Evolutionary conservation across 1,140 invertebrate species (phyloP).

Genomic region (Lamellibrachia luymesi): DNA sequence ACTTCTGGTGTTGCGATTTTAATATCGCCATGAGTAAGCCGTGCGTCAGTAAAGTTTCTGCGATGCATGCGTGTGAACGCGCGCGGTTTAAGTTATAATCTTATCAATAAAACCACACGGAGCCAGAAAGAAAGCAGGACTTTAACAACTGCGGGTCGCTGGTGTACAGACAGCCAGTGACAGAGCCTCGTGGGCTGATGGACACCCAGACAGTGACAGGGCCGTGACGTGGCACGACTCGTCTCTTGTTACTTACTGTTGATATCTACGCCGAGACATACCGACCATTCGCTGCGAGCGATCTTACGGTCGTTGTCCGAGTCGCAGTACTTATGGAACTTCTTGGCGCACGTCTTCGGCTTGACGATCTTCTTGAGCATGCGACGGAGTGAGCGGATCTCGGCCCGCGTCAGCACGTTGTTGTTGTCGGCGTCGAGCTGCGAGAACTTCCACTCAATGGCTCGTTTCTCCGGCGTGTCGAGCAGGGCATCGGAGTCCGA

Average conservation of each 20-base stretch:
- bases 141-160: too few species aligned
- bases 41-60: neutral
- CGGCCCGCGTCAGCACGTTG: conserved; percentile 71
- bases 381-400: conserved; percentile 75
- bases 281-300: conserved; percentile 74
- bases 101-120: neutral
- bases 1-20: neutral
- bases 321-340: conserved; percentile 84
- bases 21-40: neutral
- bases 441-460: conserved; percentile 82
- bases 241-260: conserved; percentile 57
- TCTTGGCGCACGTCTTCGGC: conserved; percentile 82
- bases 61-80: neutral
- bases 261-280: conserved; percentile 71
- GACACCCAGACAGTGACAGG: neutral
- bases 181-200: neutral
- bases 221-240: neutral
- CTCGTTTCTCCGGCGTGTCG: conserved; percentile 17
- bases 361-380: conserved; percentile 82
- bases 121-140: neutral
- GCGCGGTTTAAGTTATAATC: neutral
- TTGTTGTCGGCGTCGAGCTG: conserved; percentile 77
- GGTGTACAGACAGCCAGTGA: too few species aligned
- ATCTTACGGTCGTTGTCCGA: conserved; percentile 74
- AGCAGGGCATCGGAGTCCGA: conserved; percentile 18